A percentile compares a stretch with the other conserved stretches of the same genome.
These are phyloP conservation scores for Scalopus aquaticus DNA, from an alignment of 2,113 vertebrate species.

Conservation along the genomic window DNA sequence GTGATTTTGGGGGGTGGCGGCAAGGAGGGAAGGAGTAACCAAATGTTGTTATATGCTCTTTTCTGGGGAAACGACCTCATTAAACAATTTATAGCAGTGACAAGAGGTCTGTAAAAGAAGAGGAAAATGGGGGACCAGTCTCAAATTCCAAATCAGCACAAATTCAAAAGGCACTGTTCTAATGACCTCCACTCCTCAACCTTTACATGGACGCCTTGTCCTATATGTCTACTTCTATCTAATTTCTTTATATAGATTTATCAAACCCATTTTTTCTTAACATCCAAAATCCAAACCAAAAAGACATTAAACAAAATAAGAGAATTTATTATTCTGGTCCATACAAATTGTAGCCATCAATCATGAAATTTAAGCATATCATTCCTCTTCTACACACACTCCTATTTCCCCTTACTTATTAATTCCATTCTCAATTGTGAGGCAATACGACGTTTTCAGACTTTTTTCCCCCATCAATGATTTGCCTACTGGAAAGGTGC, in stretches of 20 bases:
- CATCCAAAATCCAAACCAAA: slow-evolving; percentile 30
- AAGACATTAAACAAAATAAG: background rate
- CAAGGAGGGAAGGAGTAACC: background rate
- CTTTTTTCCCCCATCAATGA: background rate
- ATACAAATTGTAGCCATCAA: background rate
- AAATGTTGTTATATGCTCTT: background rate
- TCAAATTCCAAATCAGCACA: background rate
- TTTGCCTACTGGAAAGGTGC: slow-evolving; percentile 9
- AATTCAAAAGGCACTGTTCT: background rate
- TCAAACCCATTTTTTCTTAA: slow-evolving; percentile 26
- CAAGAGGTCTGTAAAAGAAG: background rate
- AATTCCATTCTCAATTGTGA: background rate
- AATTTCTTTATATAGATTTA: slow-evolving; percentile 15
- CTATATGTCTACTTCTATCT: background rate
- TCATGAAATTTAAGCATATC: background rate
- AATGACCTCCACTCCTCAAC: background rate
- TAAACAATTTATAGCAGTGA: background rate
- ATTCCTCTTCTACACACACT: background rate
- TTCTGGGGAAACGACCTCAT: background rate
- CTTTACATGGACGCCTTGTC: background rate
- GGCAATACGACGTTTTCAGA: background rate
- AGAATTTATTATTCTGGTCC: background rate
- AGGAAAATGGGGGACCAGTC: background rate
- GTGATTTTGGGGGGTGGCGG: background rate
- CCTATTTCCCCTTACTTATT: background rate